A percentile compares a stretch with the other conserved stretches of the same genome.
These are phyloP conservation scores for Semotilus atromaculatus DNA, from an alignment of 2,797 vertebrate genomes.

Conservation along the genomic window DNA sequence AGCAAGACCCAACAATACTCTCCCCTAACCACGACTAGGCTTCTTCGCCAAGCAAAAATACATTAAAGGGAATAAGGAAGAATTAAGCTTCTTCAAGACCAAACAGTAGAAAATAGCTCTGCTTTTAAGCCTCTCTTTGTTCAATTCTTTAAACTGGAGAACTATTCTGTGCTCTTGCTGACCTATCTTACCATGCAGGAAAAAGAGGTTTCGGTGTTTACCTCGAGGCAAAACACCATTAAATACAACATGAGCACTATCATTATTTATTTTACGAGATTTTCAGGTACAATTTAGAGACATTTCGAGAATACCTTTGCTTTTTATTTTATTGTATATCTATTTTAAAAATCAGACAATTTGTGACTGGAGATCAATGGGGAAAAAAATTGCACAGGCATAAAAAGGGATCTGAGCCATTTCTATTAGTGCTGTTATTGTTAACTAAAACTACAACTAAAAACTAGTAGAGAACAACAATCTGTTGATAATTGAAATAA, in stretches of 20 bases:
- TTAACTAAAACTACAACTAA: no score
- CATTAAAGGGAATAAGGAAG: neutral
- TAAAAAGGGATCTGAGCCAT: neutral
- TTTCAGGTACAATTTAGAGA: no score
- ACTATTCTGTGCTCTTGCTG: neutral
- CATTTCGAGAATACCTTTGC: neutral
- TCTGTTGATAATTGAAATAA: no score
- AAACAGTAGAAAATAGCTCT: constrained; percentile 74
- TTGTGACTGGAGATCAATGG: neutral
- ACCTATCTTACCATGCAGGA: neutral
- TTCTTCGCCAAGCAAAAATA: constrained; percentile 66
- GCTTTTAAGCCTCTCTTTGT: constrained; percentile 76
- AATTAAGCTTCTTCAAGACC: constrained; percentile 67
- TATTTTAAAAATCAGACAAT: neutral
- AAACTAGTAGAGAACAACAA: no score
- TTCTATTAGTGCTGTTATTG: neutral
- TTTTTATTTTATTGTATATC: neutral
- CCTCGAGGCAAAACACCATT: neutral
- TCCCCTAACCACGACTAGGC: constrained; percentile 61
- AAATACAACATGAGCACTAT: neutral
- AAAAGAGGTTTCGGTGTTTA: neutral
- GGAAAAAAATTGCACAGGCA: no score
- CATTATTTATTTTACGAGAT: neutral
- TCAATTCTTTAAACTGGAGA: neutral
- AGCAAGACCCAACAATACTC: constrained; percentile 58